phyloP scores from a whole-genome alignment of 2,888 invertebrate species.

The Pheosia gnoma region DNA sequence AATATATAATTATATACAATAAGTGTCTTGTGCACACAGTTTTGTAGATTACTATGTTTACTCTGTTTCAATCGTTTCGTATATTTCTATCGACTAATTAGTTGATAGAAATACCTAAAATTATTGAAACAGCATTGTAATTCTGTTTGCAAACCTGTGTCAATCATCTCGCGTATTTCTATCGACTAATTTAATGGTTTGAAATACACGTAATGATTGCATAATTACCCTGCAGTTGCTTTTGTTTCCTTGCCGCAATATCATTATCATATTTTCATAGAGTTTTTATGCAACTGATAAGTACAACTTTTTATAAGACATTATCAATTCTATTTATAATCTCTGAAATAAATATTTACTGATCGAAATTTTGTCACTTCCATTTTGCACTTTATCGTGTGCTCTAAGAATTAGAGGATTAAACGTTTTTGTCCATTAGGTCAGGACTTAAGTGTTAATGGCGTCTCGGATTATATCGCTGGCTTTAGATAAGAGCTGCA shows the following conservation, averaged over 20 bases:
- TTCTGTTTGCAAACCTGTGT: no score
- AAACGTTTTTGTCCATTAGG: conserved; percentile 81
- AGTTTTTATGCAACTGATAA: neutral
- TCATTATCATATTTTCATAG: neutral
- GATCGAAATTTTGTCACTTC: conserved; percentile 39
- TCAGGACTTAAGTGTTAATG: conserved; percentile 77
- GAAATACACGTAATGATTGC: no score
- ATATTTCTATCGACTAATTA: no score
- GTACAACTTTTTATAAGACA: neutral
- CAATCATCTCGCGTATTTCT: no score
- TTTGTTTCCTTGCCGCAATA: neutral
- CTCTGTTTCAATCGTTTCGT: no score
- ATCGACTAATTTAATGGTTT: no score
- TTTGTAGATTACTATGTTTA: no score
- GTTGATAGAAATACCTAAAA: no score
- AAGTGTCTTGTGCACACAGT: no score
- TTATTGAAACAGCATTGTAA: no score
- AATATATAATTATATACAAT: neutral
- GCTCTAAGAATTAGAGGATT: conserved; percentile 70
- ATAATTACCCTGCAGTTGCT: no score
- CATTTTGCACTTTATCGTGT: conserved; percentile 63
- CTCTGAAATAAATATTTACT: conserved; percentile 31
- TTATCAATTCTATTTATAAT: neutral
- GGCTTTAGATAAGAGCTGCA: conserved; percentile 60
- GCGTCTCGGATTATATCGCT: conserved; percentile 74